Evolutionary conservation across 2,797 vertebrate species (phyloP), one percentile per base, ranked within the genome.

Genomic region (Luscinia luscinia): DNA sequence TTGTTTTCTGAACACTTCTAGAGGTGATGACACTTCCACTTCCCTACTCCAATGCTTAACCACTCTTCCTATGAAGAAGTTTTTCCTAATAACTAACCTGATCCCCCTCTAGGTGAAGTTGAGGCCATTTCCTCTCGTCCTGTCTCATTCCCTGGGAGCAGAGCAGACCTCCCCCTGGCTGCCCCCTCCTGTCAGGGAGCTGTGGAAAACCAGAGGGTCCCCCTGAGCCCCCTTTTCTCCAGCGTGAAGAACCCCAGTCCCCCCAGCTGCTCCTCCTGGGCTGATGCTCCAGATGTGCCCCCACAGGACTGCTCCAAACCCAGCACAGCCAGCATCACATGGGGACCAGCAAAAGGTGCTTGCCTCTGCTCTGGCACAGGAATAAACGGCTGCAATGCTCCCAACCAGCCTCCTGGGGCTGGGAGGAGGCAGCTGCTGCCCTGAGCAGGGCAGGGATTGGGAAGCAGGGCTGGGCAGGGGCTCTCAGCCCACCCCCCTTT

Each of bases 341-440:
- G 21, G 66, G 49, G 19, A n/a, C 46, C 82, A 28, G 67, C 18
- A 36, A 58, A 85, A 46, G 38, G 30, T 0, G 3, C 16, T 76
- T 48, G 45, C 30, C 40, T 78, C 59, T 68, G 68, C 66, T 93
- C 59, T 48, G 26, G 28, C 69, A 79, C 1, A 62, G 83, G 90
- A 97, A 90, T 73, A 93, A 94, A 94, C 54, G 19, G 78, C 48
- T 89, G 40, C 70, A 68, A 80, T 84, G 89, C 72, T 88, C 75
- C 83, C 45, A 70, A 87, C 49, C 38, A 70, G 67, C 66, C 77
- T 72, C 24, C 0, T 2, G 16, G 67, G 82, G 27, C 3, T 36
- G 87, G 75, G 23, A 91, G 74, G 87, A 81, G 67, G 51, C 58
- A 81, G 82, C 34, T 24, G 8, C 92, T 69, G 93, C 67, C 93